phyloP scores from a whole-genome alignment of 2,113 vertebrate genomes.

The Tyto alba region DNA sequence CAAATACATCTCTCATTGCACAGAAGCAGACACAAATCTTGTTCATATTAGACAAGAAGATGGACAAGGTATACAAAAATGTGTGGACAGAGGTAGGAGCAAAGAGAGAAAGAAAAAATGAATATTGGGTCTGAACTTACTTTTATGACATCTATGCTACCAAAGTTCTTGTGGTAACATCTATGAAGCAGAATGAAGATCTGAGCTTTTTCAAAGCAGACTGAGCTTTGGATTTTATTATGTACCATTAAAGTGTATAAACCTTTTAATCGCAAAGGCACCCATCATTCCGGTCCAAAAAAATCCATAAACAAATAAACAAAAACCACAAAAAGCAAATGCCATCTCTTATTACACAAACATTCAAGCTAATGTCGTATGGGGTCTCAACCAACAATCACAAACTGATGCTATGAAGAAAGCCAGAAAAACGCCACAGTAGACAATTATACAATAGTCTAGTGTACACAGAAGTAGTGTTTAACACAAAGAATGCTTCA shows the following conservation, averaged over 20 bases:
- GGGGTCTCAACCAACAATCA: not conserved
- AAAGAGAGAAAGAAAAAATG: not conserved
- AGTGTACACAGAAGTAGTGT: not conserved
- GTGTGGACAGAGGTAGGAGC: rapidly evolving
- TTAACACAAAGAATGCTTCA: not conserved
- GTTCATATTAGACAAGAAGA: not conserved
- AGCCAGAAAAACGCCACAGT: not conserved
- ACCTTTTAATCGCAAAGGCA: not conserved
- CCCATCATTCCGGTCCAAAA: not conserved
- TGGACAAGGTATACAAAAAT: not conserved
- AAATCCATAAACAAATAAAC: too few relatives aligned
- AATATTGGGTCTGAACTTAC: not conserved
- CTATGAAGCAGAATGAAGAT: not conserved
- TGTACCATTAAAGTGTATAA: not conserved
- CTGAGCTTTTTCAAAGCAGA: not conserved
- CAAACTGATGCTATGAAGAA: not conserved
- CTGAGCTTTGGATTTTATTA: not conserved
- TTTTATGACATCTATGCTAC: not conserved
- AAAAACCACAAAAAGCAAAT: not conserved
- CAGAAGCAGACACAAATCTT: not conserved
- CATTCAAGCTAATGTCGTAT: not conserved
- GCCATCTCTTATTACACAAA: not conserved
- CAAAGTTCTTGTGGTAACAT: not conserved
- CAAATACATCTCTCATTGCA: not conserved
- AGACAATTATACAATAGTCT: not conserved